Base-by-base conservation (phyloP, 2,113 vertebrate genomes). In the Chitala chitala region DNA sequence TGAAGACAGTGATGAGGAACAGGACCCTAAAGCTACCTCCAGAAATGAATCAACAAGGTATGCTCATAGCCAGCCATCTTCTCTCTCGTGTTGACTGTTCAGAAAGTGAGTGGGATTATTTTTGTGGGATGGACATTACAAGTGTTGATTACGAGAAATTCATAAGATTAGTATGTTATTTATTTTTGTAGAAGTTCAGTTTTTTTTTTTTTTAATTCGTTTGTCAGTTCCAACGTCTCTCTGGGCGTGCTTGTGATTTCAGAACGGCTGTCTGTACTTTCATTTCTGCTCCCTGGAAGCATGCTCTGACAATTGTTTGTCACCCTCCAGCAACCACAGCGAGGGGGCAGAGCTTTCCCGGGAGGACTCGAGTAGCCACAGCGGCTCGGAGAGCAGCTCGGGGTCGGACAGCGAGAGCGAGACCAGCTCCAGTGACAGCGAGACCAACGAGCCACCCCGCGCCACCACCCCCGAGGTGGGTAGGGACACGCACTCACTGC, bases 381-480 rank as follows among this genome's bases (percentile, higher is more conserved):
- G 96, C 13, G 96, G 95, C 36, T 98, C 96, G 0, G 97, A 98
- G 80, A 99, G 94, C 92, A 99, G 97, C 84, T 99, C 97, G 0
- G 96, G 94, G 44, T 98, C 97, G 0, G 97, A 99, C 84, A 98
- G 96, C 0, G 97, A 98, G 86, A 98, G 94, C 1, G 97, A 99
- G 83, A 99, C 94, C 88, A 99, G 96, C 84, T 96, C 96, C 59
- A 97, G 94, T 2, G 97, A 99, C 84, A 99, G 97, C 22, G 97
- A 99, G 82, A 93, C 93, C 70, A 98, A 96, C 17, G 96, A 98
- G 79, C 95, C 92, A 0, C 94, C 94, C 0, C 92, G 94, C 64
- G 91, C 91, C 0, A 93, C 93, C 6, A 96, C 96, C 40, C 97
- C 97, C 0, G 95, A 98, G 90, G 97, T 98, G 82, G 15, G 26